These are phyloP conservation scores for Trissolcus japonicus DNA, from an alignment of 2,888 invertebrate species.

Conservation along the genomic window DNA sequence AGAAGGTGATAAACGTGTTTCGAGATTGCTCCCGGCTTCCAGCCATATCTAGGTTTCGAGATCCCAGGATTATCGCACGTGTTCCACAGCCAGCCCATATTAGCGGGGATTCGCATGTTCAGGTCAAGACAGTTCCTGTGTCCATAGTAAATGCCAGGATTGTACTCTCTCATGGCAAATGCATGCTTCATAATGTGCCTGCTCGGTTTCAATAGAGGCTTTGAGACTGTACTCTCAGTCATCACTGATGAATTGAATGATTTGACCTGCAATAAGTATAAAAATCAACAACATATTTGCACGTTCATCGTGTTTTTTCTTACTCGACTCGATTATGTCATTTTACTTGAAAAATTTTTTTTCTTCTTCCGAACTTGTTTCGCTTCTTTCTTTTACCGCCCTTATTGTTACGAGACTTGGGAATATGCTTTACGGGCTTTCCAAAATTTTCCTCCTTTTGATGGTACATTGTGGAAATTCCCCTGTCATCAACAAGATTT, in stretches of 20 bases:
- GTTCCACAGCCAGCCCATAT: conserved; percentile 67
- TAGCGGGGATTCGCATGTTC: conserved; percentile 63
- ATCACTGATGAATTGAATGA: background rate
- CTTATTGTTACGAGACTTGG: background rate
- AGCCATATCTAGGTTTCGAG: conserved; percentile 61
- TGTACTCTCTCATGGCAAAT: conserved; percentile 19
- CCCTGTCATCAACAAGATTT: too few species aligned
- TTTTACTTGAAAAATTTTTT: conserved; percentile 11
- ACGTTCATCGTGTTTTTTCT: too few species aligned
- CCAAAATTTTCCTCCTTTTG: too few species aligned
- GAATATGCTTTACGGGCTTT: too few species aligned
- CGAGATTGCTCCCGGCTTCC: conserved; percentile 66
- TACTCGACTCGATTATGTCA: background rate
- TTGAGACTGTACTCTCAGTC: background rate
- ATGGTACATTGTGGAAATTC: too few species aligned
- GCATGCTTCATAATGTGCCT: conserved; percentile 43
- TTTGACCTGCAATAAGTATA: conserved; percentile 7
- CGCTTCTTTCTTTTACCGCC: conserved; percentile 8
- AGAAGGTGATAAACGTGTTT: conserved; percentile 61
- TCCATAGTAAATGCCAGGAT: conserved; percentile 61
- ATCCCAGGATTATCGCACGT: conserved; percentile 58
- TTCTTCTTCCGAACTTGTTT: conserved; percentile 3
- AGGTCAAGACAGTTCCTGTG: conserved; percentile 64
- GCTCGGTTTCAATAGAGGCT: conserved; percentile 39
- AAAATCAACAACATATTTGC: too few species aligned